These are phyloP conservation scores for Clavelina lepadiformis DNA, from an alignment of 23 tunicate genomes.

Conservation along the genomic window DNA sequence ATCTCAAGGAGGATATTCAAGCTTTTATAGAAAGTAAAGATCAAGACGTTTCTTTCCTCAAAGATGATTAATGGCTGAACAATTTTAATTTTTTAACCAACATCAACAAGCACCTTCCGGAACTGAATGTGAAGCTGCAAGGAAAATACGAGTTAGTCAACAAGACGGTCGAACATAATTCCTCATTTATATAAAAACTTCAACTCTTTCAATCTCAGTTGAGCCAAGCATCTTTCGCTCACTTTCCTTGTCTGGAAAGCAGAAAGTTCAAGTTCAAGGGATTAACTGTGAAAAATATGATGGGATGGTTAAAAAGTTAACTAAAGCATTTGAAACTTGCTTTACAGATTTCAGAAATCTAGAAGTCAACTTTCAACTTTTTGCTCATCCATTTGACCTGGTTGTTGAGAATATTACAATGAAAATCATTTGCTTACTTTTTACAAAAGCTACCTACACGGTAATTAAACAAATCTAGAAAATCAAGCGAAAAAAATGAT, in stretches of 20 bases:
- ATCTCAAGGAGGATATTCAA: conserved; percentile 2
- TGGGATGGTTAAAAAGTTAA: conserved; percentile 6
- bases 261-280: conserved; percentile 11
- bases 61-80: conserved; percentile 11
- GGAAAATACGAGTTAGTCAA: conserved; percentile 11
- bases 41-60: conserved; percentile 15
- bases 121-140: conserved; percentile 20
- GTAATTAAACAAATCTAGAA: not conserved
- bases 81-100: conserved; percentile 9
- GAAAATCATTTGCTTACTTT: conserved; percentile 12
- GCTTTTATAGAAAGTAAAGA: conserved; percentile 29
- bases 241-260: conserved; percentile 12
- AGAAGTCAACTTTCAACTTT: conserved; percentile 8
- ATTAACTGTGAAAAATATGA: conserved; percentile 18
- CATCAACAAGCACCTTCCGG: conserved; percentile 4
- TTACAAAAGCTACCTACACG: conserved; percentile 3
- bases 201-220: too few relatives aligned
- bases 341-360: conserved; percentile 10
- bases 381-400: conserved; percentile 19
- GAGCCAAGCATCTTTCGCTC: not conserved
- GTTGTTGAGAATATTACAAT: conserved; percentile 11
- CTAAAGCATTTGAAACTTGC: conserved; percentile 1
- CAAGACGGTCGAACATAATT: conserved; percentile 13
- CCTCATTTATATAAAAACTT: conserved; percentile 18
- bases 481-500: conserved; percentile 8